phyloP scores from a whole-genome alignment of 1,140 invertebrate genomes.

The Brachionus asplanchnoidis region DNA sequence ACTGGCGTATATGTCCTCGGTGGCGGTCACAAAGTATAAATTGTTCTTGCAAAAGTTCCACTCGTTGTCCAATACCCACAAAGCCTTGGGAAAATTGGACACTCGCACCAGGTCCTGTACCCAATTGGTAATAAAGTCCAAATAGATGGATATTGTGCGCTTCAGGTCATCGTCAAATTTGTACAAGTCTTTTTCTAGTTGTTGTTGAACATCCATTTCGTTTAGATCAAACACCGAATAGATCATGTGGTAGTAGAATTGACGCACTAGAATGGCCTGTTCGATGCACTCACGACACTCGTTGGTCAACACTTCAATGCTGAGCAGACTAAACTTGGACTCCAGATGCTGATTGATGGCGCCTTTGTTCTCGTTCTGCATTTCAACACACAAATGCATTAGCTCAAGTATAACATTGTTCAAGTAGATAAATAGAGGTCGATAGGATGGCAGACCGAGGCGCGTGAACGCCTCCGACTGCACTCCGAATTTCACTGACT shows the following conservation, averaged over 20 bases:
- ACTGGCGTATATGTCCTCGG: conserved; percentile 34
- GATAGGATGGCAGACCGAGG: background rate
- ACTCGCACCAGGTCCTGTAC: background rate
- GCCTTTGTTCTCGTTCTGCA: conserved; percentile 30
- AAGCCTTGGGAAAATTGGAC: background rate
- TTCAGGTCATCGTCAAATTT: conserved; percentile 30
- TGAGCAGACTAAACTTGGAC: conserved; percentile 19
- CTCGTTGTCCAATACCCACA: conserved; percentile 12
- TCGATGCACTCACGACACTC: conserved; percentile 33
- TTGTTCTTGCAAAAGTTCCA: conserved; percentile 41
- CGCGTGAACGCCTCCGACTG: background rate
- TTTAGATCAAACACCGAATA: background rate
- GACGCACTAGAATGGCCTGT: conserved; percentile 27
- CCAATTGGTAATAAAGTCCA: conserved; percentile 32
- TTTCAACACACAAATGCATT: conserved; percentile 38
- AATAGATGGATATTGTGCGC: conserved; percentile 4
- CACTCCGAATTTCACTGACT: conserved; percentile 15
- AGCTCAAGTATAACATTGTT: conserved; percentile 35
- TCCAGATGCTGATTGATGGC: background rate
- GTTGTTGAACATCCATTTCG: background rate
- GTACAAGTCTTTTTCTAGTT: conserved; percentile 4
- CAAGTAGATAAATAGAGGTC: conserved; percentile 9
- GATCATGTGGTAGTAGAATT: conserved; percentile 36
- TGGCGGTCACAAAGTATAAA: conserved; percentile 31
- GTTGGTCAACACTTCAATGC: conserved; percentile 11